These are phyloP conservation scores for Phymorhynchus buccinoides DNA, from an alignment of 1,140 invertebrate genomes.

Conservation along the genomic window DNA sequence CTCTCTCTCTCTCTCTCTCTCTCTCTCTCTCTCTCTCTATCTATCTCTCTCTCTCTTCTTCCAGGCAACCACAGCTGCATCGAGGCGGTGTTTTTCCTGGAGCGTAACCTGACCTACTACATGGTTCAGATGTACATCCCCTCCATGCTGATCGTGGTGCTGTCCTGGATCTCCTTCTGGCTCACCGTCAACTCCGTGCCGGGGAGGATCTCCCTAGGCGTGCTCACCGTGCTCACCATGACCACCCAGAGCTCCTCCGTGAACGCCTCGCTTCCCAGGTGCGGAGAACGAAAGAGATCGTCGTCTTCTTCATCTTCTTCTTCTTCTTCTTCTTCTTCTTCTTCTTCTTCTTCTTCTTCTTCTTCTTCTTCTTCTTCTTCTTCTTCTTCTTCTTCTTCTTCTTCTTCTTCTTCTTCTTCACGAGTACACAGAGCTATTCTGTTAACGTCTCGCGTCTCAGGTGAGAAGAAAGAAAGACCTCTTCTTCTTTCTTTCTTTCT, in stretches of 20 bases:
- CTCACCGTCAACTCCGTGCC: conserved; percentile 67
- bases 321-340: too few species aligned
- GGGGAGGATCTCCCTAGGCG: conserved; percentile 65
- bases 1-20: not conserved
- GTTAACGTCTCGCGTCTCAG: too few species aligned
- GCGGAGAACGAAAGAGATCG: not conserved
- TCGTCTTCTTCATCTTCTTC: too few species aligned
- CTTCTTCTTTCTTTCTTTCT: not conserved
- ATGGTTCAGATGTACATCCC: conserved; percentile 70
- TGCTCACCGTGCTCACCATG: conserved; percentile 67
- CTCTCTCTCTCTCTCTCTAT: not conserved
- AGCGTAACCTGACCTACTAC: conserved; percentile 66
- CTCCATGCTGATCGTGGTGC: conserved; percentile 65
- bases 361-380: too few species aligned
- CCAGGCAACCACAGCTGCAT: conserved; percentile 67
- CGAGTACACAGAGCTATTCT: too few species aligned
- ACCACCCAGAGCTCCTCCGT: conserved; percentile 64
- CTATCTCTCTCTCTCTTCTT: not conserved
- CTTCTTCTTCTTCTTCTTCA: too few species aligned
- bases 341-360: too few species aligned
- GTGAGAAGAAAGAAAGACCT: not conserved
- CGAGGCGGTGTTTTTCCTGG: conserved; percentile 59
- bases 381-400: too few species aligned
- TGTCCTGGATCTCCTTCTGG: conserved; percentile 71
- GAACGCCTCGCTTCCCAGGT: conserved; percentile 40